Percentiles rank a stretch among this genome's conserved stretches.
phyloP scores from a whole-genome alignment of 1,140 invertebrate species.

The Drosophila pseudoananassae region DNA sequence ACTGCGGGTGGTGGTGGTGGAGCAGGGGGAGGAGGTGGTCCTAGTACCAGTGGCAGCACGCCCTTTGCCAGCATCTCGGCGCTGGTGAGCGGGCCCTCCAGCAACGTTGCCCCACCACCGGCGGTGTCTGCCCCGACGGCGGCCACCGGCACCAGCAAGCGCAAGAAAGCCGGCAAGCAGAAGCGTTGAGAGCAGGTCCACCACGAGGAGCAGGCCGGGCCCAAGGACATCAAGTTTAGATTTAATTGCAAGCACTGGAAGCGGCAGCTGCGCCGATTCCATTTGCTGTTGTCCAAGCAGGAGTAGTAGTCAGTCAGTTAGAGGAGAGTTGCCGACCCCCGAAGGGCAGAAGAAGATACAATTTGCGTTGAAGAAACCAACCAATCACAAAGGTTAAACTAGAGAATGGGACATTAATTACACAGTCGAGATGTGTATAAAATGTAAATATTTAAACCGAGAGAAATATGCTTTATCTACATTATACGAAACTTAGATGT shows the following conservation, averaged over 20 bases:
- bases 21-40: conserved; percentile 6
- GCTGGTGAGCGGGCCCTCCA: conserved; percentile 41
- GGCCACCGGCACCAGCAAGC: conserved; percentile 68
- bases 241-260: conserved; percentile 75
- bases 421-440: conserved; percentile 73
- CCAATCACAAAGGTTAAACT: conserved; percentile 53
- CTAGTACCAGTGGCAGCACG: conserved; percentile 32
- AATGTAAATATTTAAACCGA: conserved; percentile 68
- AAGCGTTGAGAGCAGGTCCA: conserved; percentile 70
- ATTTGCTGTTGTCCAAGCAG: conserved; percentile 58
- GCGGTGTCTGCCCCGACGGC: conserved; percentile 25
- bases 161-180: conserved; percentile 74
- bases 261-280: conserved; percentile 68
- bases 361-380: conserved; percentile 43
- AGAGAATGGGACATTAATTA: conserved; percentile 59
- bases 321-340: neutral
- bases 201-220: conserved; percentile 11
- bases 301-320: conserved; percentile 28
- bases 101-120: conserved; percentile 29
- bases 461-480: conserved; percentile 71
- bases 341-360: conserved; percentile 3
- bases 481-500: conserved; percentile 56
- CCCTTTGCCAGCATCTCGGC: conserved; percentile 71
- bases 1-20: conserved; percentile 37
- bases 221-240: conserved; percentile 65